Conservation (phyloP, 2,888 invertebrate species). For the Lithophane leautieri region DNA sequence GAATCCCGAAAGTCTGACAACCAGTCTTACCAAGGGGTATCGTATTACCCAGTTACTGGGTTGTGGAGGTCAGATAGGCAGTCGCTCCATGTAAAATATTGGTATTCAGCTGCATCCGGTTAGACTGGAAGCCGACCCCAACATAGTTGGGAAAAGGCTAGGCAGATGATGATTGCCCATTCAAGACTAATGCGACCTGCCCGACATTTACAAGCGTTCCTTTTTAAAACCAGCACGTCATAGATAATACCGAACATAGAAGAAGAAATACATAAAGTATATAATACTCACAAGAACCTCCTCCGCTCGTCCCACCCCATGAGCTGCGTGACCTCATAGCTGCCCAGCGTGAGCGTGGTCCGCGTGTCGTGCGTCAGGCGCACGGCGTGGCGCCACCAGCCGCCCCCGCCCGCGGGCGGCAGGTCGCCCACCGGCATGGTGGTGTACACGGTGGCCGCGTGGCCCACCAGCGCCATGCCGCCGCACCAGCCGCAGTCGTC, state of each 20-base stretch:
- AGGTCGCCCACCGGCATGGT: conserved; percentile 89
- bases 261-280: background rate
- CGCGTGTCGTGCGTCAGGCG: conserved; percentile 74
- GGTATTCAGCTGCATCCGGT: no score
- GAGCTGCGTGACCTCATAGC: conserved; percentile 93
- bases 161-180: no score
- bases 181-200: no score
- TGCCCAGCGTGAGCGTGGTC: conserved; percentile 92
- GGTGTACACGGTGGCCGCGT: conserved; percentile 83
- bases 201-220: background rate
- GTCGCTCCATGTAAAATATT: no score
- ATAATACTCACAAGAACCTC: conserved; percentile 91
- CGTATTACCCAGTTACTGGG: no score
- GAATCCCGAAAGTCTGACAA: no score
- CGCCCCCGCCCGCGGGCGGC: conserved; percentile 61
- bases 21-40: no score
- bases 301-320: conserved; percentile 94
- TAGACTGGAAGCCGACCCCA: no score
- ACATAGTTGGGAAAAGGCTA: no score
- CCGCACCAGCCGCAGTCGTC: conserved; percentile 88
- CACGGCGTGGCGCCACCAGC: conserved; percentile 88
- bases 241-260: background rate
- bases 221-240: background rate
- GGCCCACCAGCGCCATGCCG: conserved; percentile 82
- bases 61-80: no score